Evolutionary conservation across 2,888 invertebrate genomes (phyloP), one percentile per base, ranked within the genome.

Genomic region (Eupelmus urozonus): DNA sequence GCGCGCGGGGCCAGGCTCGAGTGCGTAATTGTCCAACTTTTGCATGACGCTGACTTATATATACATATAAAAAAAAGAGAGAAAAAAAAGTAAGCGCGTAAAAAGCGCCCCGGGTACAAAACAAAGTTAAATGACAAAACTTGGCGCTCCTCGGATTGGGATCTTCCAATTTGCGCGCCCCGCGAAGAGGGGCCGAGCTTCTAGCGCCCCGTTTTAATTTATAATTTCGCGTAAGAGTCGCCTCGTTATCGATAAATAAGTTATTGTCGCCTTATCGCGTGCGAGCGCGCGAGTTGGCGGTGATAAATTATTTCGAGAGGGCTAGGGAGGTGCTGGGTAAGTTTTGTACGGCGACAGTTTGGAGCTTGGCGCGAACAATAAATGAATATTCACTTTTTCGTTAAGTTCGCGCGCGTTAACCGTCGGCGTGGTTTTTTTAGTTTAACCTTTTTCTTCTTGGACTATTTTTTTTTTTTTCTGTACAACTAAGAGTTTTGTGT

Each of bases 1-100:
- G n/a, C n/a, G n/a, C n/a, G n/a, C n/a, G n/a, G n/a, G n/a, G 34
- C 3, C 3, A 34, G 34, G 3, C 34, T 34, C 4, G 29, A 51
- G 7, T 25, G 62, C 71, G 71, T 72, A 72, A 62, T 72, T 72
- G 40, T 16, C 45, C 45, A 70, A 70, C 42, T 59, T 70, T 57
- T 7, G 3, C 65, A 5, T 9, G 25, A 34, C 9, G 40, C 29
- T n/a, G n/a, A n/a, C n/a, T n/a, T n/a, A n/a, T n/a, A n/a, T n/a
- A n/a, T n/a, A n/a, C n/a, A n/a, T n/a, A n/a, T n/a, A 45, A 45
- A 45, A 45, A 45, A 45, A 45, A 45, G 51, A 20, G 20, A 34
- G 34, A 3, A 18, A 13, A 51, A 34, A 51, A 27, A 20, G 18
- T 51, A 5, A 27, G 9, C 3, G 34, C 16, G 45, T 45, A 49